These are phyloP conservation scores for Terrapene triunguis DNA, from an alignment of 2,113 vertebrate genomes.

Conservation along the genomic window DNA sequence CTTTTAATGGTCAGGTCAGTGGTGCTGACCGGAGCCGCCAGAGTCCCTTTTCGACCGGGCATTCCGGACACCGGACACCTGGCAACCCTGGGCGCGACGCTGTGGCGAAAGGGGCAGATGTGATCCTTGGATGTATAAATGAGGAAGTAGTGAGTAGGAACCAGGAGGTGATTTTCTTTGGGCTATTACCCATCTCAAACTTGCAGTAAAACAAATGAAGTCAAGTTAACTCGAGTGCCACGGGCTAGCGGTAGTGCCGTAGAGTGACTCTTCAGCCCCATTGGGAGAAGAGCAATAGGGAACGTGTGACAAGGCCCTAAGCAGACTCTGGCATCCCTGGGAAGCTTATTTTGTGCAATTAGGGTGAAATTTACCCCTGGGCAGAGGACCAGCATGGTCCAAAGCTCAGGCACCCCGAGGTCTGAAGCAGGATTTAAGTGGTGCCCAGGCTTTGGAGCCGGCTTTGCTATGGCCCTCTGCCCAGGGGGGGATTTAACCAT, in stretches of 20 bases:
- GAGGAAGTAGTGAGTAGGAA: no score
- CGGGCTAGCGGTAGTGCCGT: background rate
- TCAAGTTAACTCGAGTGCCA: background rate
- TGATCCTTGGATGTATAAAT: no score
- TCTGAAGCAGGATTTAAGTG: background rate
- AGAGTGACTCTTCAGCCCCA: background rate
- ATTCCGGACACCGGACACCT: no score
- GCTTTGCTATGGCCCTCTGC: background rate
- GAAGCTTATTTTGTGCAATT: background rate
- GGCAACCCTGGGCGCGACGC: no score
- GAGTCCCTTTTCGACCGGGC: no score
- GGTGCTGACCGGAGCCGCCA: no score
- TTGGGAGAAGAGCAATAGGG: background rate
- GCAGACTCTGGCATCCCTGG: background rate
- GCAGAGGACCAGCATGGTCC: background rate
- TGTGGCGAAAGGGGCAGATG: no score
- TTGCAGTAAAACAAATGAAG: no score
- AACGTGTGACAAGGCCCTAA: background rate
- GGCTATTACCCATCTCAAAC: background rate
- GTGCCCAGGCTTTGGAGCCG: background rate
- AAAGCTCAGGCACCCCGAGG: background rate
- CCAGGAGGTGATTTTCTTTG: background rate
- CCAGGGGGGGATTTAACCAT: background rate
- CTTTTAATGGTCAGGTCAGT: no score
- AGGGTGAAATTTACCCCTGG: background rate